phyloP scores from a whole-genome alignment of 2,888 invertebrate species.

The Drosophila anomalipes region DNA sequence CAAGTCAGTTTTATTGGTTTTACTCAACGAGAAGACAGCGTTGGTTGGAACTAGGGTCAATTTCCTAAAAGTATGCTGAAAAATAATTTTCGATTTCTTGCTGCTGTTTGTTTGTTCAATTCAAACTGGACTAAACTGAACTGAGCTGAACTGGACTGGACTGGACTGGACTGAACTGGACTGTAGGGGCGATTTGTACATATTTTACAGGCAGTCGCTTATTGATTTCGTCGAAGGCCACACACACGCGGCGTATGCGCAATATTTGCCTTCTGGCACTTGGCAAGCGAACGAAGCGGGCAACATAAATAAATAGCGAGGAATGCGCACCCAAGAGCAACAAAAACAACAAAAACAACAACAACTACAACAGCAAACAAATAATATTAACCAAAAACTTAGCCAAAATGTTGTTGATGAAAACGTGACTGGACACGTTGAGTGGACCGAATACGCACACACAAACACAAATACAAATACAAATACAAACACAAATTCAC shows the following conservation, averaged over 20 bases:
- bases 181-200: constrained; percentile 18
- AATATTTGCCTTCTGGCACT: constrained; percentile 73
- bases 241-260: constrained; percentile 66
- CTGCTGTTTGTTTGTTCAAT: constrained; percentile 47
- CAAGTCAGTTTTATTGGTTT: constrained; percentile 39
- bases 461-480: constrained; percentile 22
- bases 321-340: constrained; percentile 15
- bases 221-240: constrained; percentile 68
- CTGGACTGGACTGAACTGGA: constrained; percentile 16
- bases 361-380: constrained; percentile 55
- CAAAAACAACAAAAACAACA: constrained; percentile 1
- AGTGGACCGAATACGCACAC: constrained; percentile 43
- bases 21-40: background rate
- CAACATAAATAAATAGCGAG: constrained; percentile 71
- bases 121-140: constrained; percentile 28
- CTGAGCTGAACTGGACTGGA: background rate
- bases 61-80: constrained; percentile 69
- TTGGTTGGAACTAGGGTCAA: constrained; percentile 21
- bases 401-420: constrained; percentile 72
- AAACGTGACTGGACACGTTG: constrained; percentile 73
- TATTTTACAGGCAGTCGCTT: constrained; percentile 52
- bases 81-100: constrained; percentile 64
- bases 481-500: constrained; percentile 12
- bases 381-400: constrained; percentile 77
- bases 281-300: constrained; percentile 49